These are phyloP conservation scores for Gallinago media DNA, from an alignment of 2,113 vertebrate genomes.

Conservation along the genomic window DNA sequence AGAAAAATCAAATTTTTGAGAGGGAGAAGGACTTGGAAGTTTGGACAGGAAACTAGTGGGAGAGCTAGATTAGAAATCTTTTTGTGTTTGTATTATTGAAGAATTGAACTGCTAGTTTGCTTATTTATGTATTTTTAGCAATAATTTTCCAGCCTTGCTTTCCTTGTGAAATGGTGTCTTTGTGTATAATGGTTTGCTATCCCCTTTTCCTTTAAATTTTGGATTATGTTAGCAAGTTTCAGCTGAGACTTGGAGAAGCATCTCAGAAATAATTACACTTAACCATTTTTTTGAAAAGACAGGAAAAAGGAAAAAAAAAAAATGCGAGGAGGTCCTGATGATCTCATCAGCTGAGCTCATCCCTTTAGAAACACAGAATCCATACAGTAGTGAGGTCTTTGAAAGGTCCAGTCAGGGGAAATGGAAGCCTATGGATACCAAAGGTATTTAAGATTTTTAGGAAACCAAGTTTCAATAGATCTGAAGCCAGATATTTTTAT, in stretches of 20 bases:
- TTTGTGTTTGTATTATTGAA: neutral
- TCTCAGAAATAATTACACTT: neutral
- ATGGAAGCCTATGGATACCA: neutral
- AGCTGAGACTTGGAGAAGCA: neutral
- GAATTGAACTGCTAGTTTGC: neutral
- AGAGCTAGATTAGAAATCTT: neutral
- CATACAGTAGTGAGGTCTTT: neutral
- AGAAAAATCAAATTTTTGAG: neutral
- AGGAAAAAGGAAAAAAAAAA: neutral
- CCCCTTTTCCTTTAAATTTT: neutral
- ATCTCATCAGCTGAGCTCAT: neutral
- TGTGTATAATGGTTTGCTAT: neutral
- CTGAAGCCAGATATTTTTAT: neutral
- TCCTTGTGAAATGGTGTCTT: neutral
- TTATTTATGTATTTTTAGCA: neutral
- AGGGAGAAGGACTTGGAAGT: neutral
- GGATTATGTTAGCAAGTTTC: neutral
- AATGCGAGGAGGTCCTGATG: neutral
- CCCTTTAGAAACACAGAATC: neutral
- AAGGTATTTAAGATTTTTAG: neutral
- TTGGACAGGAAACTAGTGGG: neutral
- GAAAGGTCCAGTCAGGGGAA: neutral
- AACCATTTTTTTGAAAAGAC: neutral
- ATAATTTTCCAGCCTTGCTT: neutral
- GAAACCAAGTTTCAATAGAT: neutral